phyloP scores from a whole-genome alignment of 2,888 invertebrate species.

The Xestia sexstrigata region DNA sequence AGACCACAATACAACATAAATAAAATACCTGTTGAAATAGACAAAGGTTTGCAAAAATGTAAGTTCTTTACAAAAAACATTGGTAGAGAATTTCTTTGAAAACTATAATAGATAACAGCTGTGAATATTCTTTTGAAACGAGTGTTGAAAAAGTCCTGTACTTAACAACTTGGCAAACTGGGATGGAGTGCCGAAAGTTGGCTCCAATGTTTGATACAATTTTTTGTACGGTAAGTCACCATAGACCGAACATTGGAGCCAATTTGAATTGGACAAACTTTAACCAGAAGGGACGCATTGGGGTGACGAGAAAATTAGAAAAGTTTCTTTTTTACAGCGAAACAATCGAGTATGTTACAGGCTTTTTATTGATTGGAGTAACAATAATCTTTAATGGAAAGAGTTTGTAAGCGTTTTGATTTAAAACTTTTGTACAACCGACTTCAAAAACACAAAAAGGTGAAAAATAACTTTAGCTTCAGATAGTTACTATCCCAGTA shows the following conservation, averaged over 20 bases:
- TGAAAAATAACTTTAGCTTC: no score
- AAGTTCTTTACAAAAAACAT: slow-evolving; percentile 1
- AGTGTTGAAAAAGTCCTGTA: slow-evolving; percentile 1
- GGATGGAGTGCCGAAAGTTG: background rate
- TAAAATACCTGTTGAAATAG: background rate
- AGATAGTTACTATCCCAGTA: no score
- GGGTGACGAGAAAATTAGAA: slow-evolving; percentile 80
- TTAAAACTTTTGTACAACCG: no score
- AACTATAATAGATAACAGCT: slow-evolving; percentile 7
- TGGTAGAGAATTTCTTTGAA: slow-evolving; percentile 5
- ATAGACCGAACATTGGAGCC: slow-evolving; percentile 32
- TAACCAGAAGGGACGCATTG: slow-evolving; percentile 64
- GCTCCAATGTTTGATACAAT: slow-evolving; percentile 9
- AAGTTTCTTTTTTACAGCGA: slow-evolving; percentile 80
- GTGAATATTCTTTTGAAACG: slow-evolving; percentile 13
- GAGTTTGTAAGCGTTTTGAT: slow-evolving; percentile 1
- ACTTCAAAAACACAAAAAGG: no score
- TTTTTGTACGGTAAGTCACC: background rate
- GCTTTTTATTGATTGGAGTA: slow-evolving; percentile 48
- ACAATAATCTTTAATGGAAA: background rate
- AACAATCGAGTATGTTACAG: slow-evolving; percentile 71
- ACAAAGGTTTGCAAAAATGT: background rate
- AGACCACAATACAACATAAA: background rate
- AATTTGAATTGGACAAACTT: slow-evolving; percentile 69
- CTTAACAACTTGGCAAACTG: slow-evolving; percentile 7